Evolutionary conservation across 2,113 vertebrate species (phyloP).

Genomic region (Amazona vittata): DNA sequence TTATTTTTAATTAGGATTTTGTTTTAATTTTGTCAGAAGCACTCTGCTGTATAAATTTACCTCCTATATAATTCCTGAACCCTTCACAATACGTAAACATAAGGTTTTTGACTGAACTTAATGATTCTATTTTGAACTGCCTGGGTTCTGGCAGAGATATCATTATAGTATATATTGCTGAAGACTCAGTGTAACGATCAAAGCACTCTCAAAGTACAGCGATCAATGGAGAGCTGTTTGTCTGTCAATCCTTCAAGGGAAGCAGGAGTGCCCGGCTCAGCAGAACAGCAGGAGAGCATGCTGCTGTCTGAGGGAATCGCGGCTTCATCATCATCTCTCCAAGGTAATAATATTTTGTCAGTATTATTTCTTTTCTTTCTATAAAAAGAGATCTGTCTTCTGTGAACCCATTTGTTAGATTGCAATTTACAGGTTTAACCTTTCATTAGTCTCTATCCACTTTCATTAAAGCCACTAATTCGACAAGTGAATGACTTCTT

Average conservation of each 20-base stretch:
- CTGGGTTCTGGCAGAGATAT: background rate
- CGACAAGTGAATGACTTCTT: slow-evolving; percentile 51
- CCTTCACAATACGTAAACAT: background rate
- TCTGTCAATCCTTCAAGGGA: slow-evolving; percentile 30
- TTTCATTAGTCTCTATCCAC: slow-evolving; percentile 59
- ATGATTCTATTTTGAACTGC: slow-evolving; percentile 25
- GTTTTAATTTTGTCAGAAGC: background rate
- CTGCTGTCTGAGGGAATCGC: background rate
- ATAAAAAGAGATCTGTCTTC: slow-evolving; percentile 1
- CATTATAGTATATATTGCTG: slow-evolving; percentile 20
- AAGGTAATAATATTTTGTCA: slow-evolving; percentile 51
- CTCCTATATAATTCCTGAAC: background rate
- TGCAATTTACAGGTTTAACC: slow-evolving; percentile 61
- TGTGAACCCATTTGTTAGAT: slow-evolving; percentile 42
- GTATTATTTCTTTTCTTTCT: slow-evolving; percentile 26
- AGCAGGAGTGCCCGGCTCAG: background rate
- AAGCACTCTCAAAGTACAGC: slow-evolving; percentile 25
- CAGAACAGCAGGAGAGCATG: background rate
- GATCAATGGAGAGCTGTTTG: slow-evolving; percentile 54
- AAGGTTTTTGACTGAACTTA: slow-evolving; percentile 19
- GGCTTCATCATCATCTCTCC: background rate
- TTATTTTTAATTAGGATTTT: background rate
- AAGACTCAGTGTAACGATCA: slow-evolving; percentile 11
- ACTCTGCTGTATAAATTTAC: background rate
- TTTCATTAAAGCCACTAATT: slow-evolving; percentile 63